phyloP scores from a whole-genome alignment of 1,140 invertebrate genomes.

The Cylas formicarius region DNA sequence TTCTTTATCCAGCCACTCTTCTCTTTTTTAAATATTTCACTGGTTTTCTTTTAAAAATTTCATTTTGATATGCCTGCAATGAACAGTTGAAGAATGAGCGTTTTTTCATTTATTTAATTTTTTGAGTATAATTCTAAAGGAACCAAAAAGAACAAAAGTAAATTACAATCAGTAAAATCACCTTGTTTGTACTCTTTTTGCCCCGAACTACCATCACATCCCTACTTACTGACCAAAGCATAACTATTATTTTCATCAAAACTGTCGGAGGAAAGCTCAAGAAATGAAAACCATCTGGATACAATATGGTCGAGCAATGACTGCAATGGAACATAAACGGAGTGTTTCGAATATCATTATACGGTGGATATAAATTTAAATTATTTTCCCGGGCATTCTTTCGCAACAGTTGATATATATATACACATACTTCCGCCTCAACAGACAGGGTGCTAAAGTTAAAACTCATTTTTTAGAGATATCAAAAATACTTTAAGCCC shows the following conservation, averaged over 20 bases:
- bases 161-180: conserved; percentile 8
- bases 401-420: conserved; percentile 1
- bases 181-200: conserved; percentile 3
- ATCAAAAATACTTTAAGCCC: no score
- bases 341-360: conserved; percentile 4
- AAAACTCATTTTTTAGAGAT: no score
- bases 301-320: conserved; percentile 1
- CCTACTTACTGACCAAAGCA: conserved; percentile 4
- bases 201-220: no score
- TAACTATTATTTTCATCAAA: conserved; percentile 1
- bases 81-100: not conserved
- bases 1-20: conserved; percentile 3
- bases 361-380: conserved; percentile 4
- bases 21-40: conserved; percentile 9
- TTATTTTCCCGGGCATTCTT: conserved; percentile 4
- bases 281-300: conserved; percentile 2
- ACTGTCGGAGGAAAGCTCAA: conserved; percentile 5
- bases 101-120: conserved; percentile 1
- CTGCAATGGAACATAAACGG: conserved; percentile 6
- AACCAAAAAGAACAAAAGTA: conserved; percentile 10
- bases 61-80: conserved; percentile 10
- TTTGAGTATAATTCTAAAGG: conserved; percentile 9
- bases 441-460: no score
- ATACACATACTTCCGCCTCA: no score
- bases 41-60: conserved; percentile 9